A percentile compares a stretch with the other conserved stretches of the same genome.
Evolutionary conservation across 2,113 vertebrate genomes (phyloP).

Genomic region (Phaethon lepturus): DNA sequence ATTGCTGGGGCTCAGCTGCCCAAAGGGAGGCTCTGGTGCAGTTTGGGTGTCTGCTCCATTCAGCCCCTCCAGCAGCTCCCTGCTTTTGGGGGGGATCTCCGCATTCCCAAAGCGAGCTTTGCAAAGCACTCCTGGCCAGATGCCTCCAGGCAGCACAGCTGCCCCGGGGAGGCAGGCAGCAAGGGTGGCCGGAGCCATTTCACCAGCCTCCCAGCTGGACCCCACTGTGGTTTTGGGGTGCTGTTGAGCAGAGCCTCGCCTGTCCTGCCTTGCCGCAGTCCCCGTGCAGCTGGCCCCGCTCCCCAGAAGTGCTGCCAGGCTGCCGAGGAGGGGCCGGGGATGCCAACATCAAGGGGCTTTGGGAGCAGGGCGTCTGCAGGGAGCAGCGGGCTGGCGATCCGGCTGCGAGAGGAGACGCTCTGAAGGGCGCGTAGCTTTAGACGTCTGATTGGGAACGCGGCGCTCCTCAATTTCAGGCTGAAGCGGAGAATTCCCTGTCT

Average conservation of each 20-base stretch:
- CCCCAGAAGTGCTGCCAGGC: neutral
- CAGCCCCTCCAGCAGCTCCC: neutral
- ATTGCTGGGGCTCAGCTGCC: neutral
- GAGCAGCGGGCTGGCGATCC: neutral
- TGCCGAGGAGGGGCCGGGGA: neutral
- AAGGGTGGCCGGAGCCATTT: neutral
- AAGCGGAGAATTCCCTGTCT: neutral
- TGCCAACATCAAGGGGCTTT: neutral
- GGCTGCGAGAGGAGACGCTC: neutral
- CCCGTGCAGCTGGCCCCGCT: neutral
- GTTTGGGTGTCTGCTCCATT: neutral
- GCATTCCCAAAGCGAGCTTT: neutral
- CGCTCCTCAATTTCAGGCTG: neutral
- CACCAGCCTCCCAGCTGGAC: neutral
- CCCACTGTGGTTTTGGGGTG: neutral
- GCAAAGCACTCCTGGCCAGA: neutral
- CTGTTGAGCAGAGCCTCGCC: neutral
- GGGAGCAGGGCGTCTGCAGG: neutral
- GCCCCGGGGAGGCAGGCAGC: accelerated
- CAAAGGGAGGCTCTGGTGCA: neutral
- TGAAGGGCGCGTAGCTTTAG: neutral
- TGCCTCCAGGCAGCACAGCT: neutral
- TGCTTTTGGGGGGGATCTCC: neutral
- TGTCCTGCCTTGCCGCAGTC: accelerated
- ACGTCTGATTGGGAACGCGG: neutral